Percentiles rank a stretch among this genome's conserved stretches.
Evolutionary conservation across 2,113 vertebrate genomes (phyloP).

Genomic region (Pterocles gutturalis): DNA sequence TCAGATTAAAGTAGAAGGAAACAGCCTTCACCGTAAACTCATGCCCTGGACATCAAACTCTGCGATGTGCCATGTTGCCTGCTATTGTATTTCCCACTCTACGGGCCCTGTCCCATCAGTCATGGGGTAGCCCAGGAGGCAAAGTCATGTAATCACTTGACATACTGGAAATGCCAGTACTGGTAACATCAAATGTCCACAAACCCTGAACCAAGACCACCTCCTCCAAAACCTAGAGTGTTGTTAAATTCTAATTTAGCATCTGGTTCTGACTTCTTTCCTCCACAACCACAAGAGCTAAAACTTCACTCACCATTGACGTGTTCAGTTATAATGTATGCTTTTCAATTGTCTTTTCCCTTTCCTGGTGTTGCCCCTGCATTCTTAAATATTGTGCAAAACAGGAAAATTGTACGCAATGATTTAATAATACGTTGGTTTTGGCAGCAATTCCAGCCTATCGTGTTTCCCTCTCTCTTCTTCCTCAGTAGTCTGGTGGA

Average conservation of each 20-base stretch:
- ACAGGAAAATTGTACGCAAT: conserved; percentile 63
- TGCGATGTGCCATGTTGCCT: background rate
- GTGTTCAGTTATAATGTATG: background rate
- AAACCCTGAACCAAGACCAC: background rate
- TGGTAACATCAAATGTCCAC: background rate
- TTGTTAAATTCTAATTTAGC: background rate
- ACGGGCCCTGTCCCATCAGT: background rate
- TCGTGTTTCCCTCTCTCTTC: conserved; percentile 26
- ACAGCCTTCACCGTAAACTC: background rate
- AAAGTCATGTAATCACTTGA: background rate
- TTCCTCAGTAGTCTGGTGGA: background rate
- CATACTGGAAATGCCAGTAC: background rate
- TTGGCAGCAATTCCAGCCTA: conserved; percentile 48
- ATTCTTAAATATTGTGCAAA: conserved; percentile 62
- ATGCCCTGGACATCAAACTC: background rate
- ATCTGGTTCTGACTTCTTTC: conserved; percentile 11
- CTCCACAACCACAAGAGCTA: conserved; percentile 15
- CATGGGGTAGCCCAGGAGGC: background rate
- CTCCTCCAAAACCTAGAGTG: background rate
- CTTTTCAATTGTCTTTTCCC: conserved; percentile 59
- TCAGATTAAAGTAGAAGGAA: background rate
- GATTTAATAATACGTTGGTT: conserved; percentile 58
- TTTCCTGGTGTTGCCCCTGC: conserved; percentile 63
- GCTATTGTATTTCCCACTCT: background rate
- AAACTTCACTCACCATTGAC: background rate